Base-by-base conservation (phyloP, 2,888 invertebrate species). In the Patella caerulea region DNA sequence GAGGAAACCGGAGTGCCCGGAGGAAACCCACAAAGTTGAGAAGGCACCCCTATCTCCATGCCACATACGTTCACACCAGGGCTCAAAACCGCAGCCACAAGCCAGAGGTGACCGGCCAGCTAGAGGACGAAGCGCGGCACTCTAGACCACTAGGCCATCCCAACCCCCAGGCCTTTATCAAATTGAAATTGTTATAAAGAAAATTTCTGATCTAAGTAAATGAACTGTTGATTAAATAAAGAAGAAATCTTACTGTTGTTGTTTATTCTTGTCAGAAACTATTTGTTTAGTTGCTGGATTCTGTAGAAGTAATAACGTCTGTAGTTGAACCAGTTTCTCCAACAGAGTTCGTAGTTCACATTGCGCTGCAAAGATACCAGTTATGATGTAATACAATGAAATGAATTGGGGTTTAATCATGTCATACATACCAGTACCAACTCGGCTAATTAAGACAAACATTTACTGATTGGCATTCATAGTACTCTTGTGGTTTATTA, bases 211-310 rank as follows among this genome's bases (percentile, higher is more conserved):
- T n/a, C n/a, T n/a, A n/a, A n/a, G n/a, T n/a, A n/a, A n/a, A 9
- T 45, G 45, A 45, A 9, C 9, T 45, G 45, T 45, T 45, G 45
- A 7, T 45, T 45, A 54, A 19, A 71, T 15, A 71, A 11, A 9
- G 9, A 45, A 45, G 9, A 45, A 45, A 9, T 45, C 45, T 45
- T 45, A 45, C 45, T 45, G 45, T 45, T 45, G 45, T 45, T 59
- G 52, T 75, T 65, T 24, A 19, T 65, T 24, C 14, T 65, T 19
- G 70, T 79, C 81, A 12, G 79, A 78, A 14, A 81, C 79, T 29
- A 95, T 81, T 29, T 93, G 90, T 86, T 94, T 94, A 4, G 95
- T 95, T 91, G 96, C 96, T 4, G 95, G 94, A 90, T 94, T 88
- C 81, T 86, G 85, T 17, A 81, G 73, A 19, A 91, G 74, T 19